These are phyloP conservation scores for Prunella himalayana DNA, from an alignment of 2,113 vertebrate genomes.

Conservation along the genomic window DNA sequence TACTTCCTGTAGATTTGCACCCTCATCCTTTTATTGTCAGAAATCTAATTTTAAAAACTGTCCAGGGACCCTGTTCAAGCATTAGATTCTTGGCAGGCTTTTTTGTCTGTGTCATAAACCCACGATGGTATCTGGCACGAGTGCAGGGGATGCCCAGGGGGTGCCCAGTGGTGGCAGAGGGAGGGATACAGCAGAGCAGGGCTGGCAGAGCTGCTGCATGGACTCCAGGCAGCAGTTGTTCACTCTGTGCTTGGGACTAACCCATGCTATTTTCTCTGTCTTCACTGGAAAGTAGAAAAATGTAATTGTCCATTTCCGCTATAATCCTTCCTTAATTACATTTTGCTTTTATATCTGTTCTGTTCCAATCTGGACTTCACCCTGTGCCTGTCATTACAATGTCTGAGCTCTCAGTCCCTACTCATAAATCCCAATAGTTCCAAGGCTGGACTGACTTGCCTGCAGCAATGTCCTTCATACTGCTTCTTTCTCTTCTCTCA, in stretches of 20 bases:
- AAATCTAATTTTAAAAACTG: conserved; percentile 21
- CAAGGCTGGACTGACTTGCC: neutral
- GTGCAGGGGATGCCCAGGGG: neutral
- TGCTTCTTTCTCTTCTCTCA: neutral
- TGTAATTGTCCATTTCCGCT: neutral
- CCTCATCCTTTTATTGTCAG: neutral
- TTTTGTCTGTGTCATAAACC: neutral
- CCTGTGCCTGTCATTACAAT: neutral
- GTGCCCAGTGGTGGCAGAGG: neutral
- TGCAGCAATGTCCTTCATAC: neutral
- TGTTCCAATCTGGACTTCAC: neutral
- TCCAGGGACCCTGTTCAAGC: neutral
- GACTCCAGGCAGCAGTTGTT: neutral
- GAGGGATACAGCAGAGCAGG: neutral
- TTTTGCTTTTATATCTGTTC: neutral
- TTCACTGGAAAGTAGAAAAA: neutral
- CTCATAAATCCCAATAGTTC: neutral
- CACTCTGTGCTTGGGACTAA: neutral
- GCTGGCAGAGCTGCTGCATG: neutral
- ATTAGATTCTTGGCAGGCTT: neutral
- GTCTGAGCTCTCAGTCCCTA: neutral
- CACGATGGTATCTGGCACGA: neutral
- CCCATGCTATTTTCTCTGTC: neutral
- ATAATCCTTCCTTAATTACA: neutral
- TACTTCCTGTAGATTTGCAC: neutral